These are phyloP conservation scores for Exocentrus adspersus DNA, from an alignment of 2,888 invertebrate genomes.

Conservation along the genomic window DNA sequence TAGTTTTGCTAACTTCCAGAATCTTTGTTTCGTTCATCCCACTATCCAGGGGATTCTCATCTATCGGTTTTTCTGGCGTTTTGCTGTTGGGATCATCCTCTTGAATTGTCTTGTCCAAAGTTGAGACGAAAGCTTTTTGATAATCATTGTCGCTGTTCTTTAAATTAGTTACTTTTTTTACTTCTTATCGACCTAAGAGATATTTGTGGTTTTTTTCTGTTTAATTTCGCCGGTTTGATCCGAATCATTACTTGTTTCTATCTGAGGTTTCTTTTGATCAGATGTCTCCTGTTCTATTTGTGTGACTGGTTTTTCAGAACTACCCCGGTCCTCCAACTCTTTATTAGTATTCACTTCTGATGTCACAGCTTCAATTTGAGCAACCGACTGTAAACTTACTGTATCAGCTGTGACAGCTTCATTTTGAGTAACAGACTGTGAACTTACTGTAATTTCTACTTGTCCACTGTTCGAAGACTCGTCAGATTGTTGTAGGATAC, in stretches of 20 bases:
- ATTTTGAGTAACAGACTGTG: too few species aligned
- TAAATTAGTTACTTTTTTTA: conserved; percentile 11
- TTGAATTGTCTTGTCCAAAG: neutral
- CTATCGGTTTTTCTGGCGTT: conserved; percentile 30
- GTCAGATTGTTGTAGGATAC: too few species aligned
- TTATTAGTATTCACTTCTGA: too few species aligned
- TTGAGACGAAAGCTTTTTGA: conserved; percentile 7
- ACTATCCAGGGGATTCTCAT: conserved; percentile 6
- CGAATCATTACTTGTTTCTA: neutral
- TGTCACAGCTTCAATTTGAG: too few species aligned
- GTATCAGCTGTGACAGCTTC: too few species aligned
- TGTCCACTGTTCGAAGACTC: too few species aligned
- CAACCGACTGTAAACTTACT: too few species aligned
- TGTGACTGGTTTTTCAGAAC: conserved; percentile 4
- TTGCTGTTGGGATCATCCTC: conserved; percentile 27
- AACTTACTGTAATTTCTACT: too few species aligned
- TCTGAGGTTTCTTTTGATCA: too few species aligned
- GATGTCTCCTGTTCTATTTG: conserved; percentile 10
- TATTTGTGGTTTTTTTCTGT: conserved; percentile 20
- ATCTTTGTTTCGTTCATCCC: too few species aligned
- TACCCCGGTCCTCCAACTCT: neutral
- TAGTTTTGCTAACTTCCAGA: too few species aligned
- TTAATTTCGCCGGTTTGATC: conserved; percentile 3
- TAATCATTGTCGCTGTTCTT: conserved; percentile 12
- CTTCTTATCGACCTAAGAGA: conserved; percentile 36